Base-by-base conservation (phyloP, 1,140 invertebrate species). In the Vollenhovia emeryi region DNA sequence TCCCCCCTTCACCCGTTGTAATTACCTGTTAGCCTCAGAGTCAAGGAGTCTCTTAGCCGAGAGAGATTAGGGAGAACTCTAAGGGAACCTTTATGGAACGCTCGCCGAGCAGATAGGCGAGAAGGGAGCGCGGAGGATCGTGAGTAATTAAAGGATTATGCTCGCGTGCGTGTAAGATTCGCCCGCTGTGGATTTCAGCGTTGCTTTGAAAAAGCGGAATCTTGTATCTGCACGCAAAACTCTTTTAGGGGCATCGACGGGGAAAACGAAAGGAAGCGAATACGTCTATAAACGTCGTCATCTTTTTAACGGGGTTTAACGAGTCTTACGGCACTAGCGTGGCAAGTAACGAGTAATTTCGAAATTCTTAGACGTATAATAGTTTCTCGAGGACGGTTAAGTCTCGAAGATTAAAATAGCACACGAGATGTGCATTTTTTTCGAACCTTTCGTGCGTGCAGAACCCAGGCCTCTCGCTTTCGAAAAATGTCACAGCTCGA, bases 101-200 rank as follows among this genome's bases (percentile, higher is more conserved):
- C 68, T 73, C 33, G 68, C 21, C 74, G 21, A 50, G 3, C 59
- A 33, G 76, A 45, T 79, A 55, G 43, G 27, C 68, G 82, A 27
- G 36, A 85, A 85, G 48, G 84, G 64, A 45, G 33, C 24, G 30
- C 62, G 78, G 55, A 84, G 50, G 76, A 82, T 85, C 50, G 68
- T 87, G 86, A 88, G 84, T 92, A 92, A 92, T 92, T 91, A 92
- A 91, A 82, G 89, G 91, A 92, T 89, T 92, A 86, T 85, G 87
- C 84, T 88, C 79, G 86, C 88, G 86, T 84, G 90, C 90, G 87
- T 86, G 75, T 71, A 89, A 91, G 90, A 91, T 90, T 91, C 89
- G 87, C 86, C 80, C 43, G 75, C 52, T 18, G 69, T 13, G 33
- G 43, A 76, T 74, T 62, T 59, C 27, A 75, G 71, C 13, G 40